phyloP scores from a whole-genome alignment of 2,888 invertebrate species.

The Oxyteleia sp. region DNA sequence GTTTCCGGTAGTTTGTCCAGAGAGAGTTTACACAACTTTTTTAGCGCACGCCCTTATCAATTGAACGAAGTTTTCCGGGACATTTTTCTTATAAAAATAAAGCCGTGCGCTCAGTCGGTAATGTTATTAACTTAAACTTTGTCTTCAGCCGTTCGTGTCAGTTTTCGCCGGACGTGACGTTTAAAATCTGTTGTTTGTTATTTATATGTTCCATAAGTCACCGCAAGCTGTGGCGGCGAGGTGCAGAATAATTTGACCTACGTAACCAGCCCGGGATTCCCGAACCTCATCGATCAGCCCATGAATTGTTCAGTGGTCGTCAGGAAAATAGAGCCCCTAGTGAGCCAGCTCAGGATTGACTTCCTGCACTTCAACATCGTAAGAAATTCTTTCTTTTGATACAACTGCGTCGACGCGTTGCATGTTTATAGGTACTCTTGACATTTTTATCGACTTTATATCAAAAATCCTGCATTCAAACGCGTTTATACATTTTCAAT shows the following conservation, averaged over 20 bases:
- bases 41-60: background rate
- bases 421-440: background rate
- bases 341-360: conserved; percentile 94
- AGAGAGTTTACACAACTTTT: background rate
- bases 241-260: conserved; percentile 94
- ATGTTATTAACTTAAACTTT: conserved; percentile 23
- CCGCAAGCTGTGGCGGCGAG: conserved; percentile 91
- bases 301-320: conserved; percentile 92
- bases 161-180: conserved; percentile 37
- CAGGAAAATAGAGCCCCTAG: conserved; percentile 92
- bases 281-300: conserved; percentile 91
- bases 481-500: too few species aligned
- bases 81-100: background rate
- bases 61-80: background rate
- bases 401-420: background rate
- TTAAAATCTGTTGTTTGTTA: conserved; percentile 71
- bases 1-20: background rate
- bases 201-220: conserved; percentile 88
- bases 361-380: conserved; percentile 95
- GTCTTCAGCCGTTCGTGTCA: conserved; percentile 28
- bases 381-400: conserved; percentile 84
- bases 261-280: conserved; percentile 94
- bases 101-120: background rate
- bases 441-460: too few species aligned
- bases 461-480: too few species aligned